Evolutionary conservation across 2,888 invertebrate species (phyloP).

Genomic region (Siphonodentalium dalli): DNA sequence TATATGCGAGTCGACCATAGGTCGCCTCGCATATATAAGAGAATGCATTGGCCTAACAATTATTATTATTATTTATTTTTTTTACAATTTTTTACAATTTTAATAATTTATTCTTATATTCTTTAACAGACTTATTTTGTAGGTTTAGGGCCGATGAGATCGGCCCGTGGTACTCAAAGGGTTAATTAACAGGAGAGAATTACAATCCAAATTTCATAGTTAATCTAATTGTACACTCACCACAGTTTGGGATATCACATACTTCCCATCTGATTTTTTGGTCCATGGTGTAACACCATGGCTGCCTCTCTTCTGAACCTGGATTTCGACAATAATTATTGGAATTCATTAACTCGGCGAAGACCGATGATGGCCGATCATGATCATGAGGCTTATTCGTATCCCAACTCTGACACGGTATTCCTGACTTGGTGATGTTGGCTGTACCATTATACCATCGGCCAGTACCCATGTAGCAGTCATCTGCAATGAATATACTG

Average conservation of each 20-base stretch:
- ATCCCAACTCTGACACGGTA: conserved; percentile 90
- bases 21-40: too few species aligned
- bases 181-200: too few species aligned
- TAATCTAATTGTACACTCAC: conserved; percentile 57
- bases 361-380: conserved; percentile 82
- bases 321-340: conserved; percentile 25
- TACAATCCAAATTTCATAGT: not conserved
- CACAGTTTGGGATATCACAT: conserved; percentile 54
- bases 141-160: too few species aligned
- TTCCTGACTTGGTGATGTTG: conserved; percentile 82
- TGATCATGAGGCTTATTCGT: conserved; percentile 86
- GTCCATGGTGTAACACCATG: conserved; percentile 24
- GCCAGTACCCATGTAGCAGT: conserved; percentile 86
- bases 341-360: conserved; percentile 76
- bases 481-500: conserved; percentile 70
- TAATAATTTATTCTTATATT: too few species aligned
- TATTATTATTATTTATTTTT: too few species aligned
- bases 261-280: conserved; percentile 17
- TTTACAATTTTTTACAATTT: too few species aligned
- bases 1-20: too few species aligned
- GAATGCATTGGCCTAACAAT: too few species aligned
- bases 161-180: too few species aligned
- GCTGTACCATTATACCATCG: conserved; percentile 88
- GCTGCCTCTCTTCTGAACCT: conserved; percentile 65
- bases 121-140: too few species aligned